Evolutionary conservation across 2,888 invertebrate genomes (phyloP), one percentile per base, ranked within the genome.

Genomic region (Torymus tubicola): DNA sequence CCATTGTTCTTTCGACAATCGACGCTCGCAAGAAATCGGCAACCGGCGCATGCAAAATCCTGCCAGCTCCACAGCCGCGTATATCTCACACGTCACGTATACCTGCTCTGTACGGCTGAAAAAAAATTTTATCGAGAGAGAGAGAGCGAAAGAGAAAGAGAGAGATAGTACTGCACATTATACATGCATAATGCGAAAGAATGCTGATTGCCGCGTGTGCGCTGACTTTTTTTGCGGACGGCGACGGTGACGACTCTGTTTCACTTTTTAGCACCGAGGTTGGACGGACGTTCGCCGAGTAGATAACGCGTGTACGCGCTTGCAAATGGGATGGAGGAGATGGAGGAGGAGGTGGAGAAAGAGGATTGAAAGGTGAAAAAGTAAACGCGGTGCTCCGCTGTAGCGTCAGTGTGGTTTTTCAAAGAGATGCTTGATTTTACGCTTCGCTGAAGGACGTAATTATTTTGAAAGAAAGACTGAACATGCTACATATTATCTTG

Each of bases 181-280:
- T 82, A 81, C 72, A 82, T 73, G 79, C 76, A 77, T 77, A 76
- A 70, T 69, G 13, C 57, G 64, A 77, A 68, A 69, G 60, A 69
- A 68, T 68, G 67, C 67, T 75, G 75, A 75, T 75, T 75, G 67
- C 60, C 52, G 42, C 42, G 12, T 58, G 42, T 10, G n/a, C 14
- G 16, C 16, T 18, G 31, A 16, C 67, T 8, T 55, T 31, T 31
- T 31, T 65, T 69, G 14, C 57, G 14, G 18, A 13, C 50, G 10
- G n/a, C n/a, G n/a, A n/a, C n/a, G 24, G 53, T 42, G 24, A 55
- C 14, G 53, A 24, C 16, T 69, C 57, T 55, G 21, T 68, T 24
- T 68, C 55, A 21, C 14, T 68, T 55, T 21, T 42, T 31, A 16
- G 42, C 0, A 3, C 31, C 31, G 31, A 31, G 31, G 31, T 2